Percentiles rank a stretch among this genome's conserved stretches.
Conservation (phyloP, 2,797 vertebrate genomes). For the Chelonia mydas region DNA sequence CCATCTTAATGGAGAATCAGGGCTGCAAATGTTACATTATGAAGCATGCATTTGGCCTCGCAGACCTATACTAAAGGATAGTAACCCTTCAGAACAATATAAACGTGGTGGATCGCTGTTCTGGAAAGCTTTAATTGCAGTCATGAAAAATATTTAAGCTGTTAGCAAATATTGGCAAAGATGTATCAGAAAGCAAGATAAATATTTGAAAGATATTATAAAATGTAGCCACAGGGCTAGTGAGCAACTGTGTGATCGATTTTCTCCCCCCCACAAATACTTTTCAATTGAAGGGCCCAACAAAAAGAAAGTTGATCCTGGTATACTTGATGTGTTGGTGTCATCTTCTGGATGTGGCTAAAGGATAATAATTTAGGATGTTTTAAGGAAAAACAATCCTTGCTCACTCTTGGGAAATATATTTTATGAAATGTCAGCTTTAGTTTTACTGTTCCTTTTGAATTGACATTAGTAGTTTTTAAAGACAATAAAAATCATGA, state of each 20-base stretch:
- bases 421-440: neutral
- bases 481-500: neutral
- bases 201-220: neutral
- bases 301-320: neutral
- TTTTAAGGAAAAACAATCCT: neutral
- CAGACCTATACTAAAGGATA: neutral
- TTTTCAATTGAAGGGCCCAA: neutral
- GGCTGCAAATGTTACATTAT: conserved; percentile 1
- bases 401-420: neutral
- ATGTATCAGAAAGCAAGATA: neutral
- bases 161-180: neutral
- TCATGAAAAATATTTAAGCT: neutral
- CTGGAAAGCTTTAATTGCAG: neutral
- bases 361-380: neutral
- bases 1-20: neutral
- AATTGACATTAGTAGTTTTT: neutral
- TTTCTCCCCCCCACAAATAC: neutral
- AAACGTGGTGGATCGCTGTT: neutral
- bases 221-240: neutral
- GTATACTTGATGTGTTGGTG: neutral
- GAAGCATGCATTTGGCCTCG: neutral
- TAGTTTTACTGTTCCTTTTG: neutral
- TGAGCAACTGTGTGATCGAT: neutral
- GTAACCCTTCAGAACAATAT: neutral
- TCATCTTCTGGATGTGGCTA: conserved; percentile 17